These are phyloP conservation scores for Andrena dorsata DNA, from an alignment of 2,888 invertebrate species.

Conservation along the genomic window DNA sequence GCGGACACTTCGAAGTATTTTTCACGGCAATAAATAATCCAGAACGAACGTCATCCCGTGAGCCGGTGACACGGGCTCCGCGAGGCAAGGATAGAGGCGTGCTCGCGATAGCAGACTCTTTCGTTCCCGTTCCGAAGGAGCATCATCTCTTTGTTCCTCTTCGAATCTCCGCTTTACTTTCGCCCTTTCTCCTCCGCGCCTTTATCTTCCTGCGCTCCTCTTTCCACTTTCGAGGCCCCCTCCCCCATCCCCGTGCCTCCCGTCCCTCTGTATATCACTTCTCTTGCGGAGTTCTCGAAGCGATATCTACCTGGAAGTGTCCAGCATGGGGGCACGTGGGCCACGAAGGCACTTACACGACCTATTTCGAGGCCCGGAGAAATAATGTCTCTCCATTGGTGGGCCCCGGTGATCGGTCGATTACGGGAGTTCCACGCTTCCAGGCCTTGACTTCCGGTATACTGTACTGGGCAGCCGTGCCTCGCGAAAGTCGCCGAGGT, in stretches of 20 bases:
- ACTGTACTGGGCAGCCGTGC: background rate
- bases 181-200: slow-evolving; percentile 34
- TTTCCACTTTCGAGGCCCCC: slow-evolving; percentile 8
- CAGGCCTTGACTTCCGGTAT: slow-evolving; percentile 63
- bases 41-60: slow-evolving; percentile 78
- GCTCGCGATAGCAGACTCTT: slow-evolving; percentile 68
- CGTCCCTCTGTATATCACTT: slow-evolving; percentile 29
- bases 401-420: slow-evolving; percentile 75
- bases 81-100: slow-evolving; percentile 61
- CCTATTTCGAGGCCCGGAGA: slow-evolving; percentile 77
- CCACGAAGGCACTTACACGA: slow-evolving; percentile 74
- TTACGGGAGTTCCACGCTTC: slow-evolving; percentile 61
- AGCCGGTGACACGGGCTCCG: slow-evolving; percentile 63
- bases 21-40: slow-evolving; percentile 80
- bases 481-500: slow-evolving; percentile 54
- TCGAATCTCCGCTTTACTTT: slow-evolving; percentile 54
- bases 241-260: background rate
- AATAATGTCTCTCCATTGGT: slow-evolving; percentile 80
- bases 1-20: slow-evolving; percentile 75
- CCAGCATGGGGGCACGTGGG: slow-evolving; percentile 69
- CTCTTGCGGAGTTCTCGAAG: slow-evolving; percentile 40
- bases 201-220: slow-evolving; percentile 52
- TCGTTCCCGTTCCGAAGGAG: slow-evolving; percentile 32
- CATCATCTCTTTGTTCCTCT: slow-evolving; percentile 63
- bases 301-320: slow-evolving; percentile 74